phyloP scores from a whole-genome alignment of 2,113 vertebrate species.

The Dromaius novaehollandiae region DNA sequence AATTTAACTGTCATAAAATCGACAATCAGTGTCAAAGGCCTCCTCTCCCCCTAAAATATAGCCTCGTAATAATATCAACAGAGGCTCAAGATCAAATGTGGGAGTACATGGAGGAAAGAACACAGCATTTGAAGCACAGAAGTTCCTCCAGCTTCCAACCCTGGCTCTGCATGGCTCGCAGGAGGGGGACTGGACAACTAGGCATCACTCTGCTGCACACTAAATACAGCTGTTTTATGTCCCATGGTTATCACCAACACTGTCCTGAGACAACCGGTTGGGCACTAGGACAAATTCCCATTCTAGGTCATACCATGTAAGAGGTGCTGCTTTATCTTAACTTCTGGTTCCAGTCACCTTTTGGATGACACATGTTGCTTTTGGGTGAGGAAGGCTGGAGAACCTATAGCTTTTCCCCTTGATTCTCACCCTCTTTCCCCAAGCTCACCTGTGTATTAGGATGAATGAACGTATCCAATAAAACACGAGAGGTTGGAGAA shows the following conservation, averaged over 20 bases:
- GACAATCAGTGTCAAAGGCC: background rate
- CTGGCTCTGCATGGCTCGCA: background rate
- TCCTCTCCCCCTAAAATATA: background rate
- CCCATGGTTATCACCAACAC: background rate
- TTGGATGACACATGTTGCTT: accelerated
- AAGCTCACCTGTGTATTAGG: background rate
- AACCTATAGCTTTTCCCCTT: background rate
- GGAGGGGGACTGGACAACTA: background rate
- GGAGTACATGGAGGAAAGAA: background rate
- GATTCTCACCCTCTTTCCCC: background rate
- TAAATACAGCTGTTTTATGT: background rate
- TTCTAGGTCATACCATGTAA: background rate
- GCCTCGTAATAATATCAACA: background rate
- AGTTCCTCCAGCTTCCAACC: background rate
- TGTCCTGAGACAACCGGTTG: accelerated
- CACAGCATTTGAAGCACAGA: background rate
- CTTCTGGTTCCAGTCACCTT: background rate
- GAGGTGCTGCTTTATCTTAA: background rate
- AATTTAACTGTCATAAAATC: background rate
- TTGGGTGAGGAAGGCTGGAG: background rate
- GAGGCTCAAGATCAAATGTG: background rate
- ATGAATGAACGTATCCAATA: background rate
- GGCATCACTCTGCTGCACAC: background rate
- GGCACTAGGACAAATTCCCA: background rate
- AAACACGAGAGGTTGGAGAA: background rate